A percentile compares a stretch with the other conserved stretches of the same genome.
Evolutionary conservation across 2,797 vertebrate genomes (phyloP).

Genomic region (Propithecus deckenii): DNA sequence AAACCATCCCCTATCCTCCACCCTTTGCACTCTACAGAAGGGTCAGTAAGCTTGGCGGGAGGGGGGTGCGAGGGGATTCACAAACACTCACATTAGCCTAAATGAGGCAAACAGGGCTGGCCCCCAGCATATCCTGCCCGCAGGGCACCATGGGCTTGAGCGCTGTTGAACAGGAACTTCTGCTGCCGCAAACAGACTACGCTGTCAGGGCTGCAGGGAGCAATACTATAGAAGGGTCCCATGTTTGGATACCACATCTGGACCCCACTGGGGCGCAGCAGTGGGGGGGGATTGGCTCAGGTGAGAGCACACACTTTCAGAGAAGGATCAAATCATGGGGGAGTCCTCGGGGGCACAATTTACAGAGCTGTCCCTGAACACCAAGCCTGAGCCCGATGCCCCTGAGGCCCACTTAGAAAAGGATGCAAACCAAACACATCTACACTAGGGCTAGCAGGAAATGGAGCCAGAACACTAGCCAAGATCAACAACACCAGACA

Average conservation of each 20-base stretch:
- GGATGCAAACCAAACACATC: neutral
- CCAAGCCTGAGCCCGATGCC: neutral
- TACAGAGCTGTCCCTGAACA: neutral
- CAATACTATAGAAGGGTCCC: neutral
- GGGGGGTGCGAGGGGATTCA: neutral
- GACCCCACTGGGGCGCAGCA: fast-evolving
- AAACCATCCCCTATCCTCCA: neutral
- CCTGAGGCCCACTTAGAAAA: neutral
- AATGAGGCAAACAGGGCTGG: neutral
- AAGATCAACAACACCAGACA: neutral
- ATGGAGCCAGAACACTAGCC: neutral
- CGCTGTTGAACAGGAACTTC: neutral
- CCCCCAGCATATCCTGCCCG: neutral
- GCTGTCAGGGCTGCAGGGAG: neutral
- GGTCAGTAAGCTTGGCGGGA: neutral
- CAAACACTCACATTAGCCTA: neutral
- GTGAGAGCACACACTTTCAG: neutral
- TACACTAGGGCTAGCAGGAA: neutral
- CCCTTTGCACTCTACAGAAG: neutral
- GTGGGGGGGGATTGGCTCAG: neutral
- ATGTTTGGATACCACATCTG: neutral
- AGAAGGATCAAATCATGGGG: neutral
- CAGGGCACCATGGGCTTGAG: neutral
- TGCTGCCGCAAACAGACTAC: neutral
- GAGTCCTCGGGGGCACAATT: neutral